These are phyloP conservation scores for Rhyacichthys aspro DNA, from an alignment of 2,797 vertebrate genomes.

Conservation along the genomic window DNA sequence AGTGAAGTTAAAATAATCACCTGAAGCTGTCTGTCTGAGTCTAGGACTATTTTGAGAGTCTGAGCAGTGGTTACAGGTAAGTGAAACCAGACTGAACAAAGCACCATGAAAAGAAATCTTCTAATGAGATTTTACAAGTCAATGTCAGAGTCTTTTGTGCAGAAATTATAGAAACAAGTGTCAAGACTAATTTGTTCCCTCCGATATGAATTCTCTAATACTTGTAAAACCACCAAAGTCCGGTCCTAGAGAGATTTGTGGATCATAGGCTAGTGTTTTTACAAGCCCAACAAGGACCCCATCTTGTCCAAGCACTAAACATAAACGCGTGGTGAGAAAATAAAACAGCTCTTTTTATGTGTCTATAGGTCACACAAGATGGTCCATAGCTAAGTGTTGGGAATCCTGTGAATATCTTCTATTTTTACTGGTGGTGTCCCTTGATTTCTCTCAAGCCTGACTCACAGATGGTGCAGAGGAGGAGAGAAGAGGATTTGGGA, in stretches of 20 bases:
- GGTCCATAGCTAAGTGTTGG: slow-evolving; percentile 17
- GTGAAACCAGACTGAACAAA: slow-evolving; percentile 5
- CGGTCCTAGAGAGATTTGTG: neutral
- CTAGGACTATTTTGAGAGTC: slow-evolving; percentile 19
- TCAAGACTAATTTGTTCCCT: slow-evolving; percentile 7
- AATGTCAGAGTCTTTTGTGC: slow-evolving; percentile 13
- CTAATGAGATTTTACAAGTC: slow-evolving; percentile 7
- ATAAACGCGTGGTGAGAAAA: neutral
- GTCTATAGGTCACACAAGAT: slow-evolving; percentile 9
- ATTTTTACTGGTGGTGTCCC: slow-evolving; percentile 86
- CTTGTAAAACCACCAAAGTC: neutral
- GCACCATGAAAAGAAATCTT: neutral
- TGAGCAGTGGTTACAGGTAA: slow-evolving; percentile 18
- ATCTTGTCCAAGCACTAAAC: slow-evolving; percentile 1
- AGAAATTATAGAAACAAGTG: slow-evolving; percentile 11
- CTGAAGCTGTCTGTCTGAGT: slow-evolving; percentile 16
- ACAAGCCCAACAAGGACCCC: neutral
- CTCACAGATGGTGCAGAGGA: slow-evolving; percentile 57
- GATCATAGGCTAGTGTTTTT: neutral
- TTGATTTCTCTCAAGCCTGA: slow-evolving; percentile 56
- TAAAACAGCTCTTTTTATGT: neutral
- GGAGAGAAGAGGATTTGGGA: slow-evolving; percentile 20
- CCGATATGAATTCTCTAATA: neutral
- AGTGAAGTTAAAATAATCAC: slow-evolving; percentile 31
- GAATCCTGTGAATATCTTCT: slow-evolving; percentile 77